Conservation (phyloP, 2,797 vertebrate species). For the Iguana delicatissima region DNA sequence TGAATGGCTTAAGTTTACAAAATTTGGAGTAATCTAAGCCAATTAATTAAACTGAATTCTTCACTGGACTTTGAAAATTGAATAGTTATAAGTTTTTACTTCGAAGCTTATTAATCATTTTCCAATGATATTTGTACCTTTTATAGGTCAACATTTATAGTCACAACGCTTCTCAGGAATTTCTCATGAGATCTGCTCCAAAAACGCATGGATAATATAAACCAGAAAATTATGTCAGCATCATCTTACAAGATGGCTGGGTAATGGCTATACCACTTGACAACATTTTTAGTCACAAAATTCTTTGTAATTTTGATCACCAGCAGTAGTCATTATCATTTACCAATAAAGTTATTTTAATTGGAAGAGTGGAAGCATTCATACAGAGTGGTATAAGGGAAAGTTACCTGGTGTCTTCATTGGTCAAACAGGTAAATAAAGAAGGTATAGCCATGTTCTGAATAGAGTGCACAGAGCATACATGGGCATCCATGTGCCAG, state of each 20-base stretch:
- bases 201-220: neutral
- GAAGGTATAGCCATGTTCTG: neutral
- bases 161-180: neutral
- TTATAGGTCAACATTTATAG: neutral
- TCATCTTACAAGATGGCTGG: neutral
- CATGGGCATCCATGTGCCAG: neutral
- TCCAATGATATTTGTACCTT: neutral
- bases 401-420: neutral
- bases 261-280: neutral
- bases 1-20: neutral
- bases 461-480: neutral
- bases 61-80: neutral
- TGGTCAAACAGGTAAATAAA: neutral
- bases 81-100: neutral
- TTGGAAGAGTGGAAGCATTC: neutral
- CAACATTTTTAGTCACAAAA: neutral
- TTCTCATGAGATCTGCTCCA: neutral
- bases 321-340: neutral
- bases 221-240: neutral
- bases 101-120: neutral
- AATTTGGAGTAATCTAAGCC: neutral
- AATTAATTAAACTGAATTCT: constrained; percentile 3
- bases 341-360: neutral
- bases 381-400: neutral
- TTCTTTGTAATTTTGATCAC: neutral